Base-by-base conservation (phyloP, 2,113 vertebrate genomes). In the Periophthalmus modestus region DNA sequence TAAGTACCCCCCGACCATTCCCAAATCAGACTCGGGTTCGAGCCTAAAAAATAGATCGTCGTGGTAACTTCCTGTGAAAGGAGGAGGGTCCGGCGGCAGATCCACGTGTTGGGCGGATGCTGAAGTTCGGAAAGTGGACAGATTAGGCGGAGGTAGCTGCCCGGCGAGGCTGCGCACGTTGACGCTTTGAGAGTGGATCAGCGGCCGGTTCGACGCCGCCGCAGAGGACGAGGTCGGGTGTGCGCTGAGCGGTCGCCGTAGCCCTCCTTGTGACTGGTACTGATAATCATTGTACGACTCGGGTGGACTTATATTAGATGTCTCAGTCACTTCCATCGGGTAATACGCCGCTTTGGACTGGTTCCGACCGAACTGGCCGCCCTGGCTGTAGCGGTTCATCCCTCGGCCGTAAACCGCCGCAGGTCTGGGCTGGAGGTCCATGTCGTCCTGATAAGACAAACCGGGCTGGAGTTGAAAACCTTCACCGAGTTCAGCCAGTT, bases 41-140 rank as follows among this genome's bases (percentile, higher is more conserved):
- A 96, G 6, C 94, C 93, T 0, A 95, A 95, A 0, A n/a, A 95
- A 96, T 36, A 96, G 93, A 70, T 98, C 96, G 0, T 98, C 96
- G 1, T 94, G 95, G 6, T 95, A 87, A 52, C 78, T 76, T 0
- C 80, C 85, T 47, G 94, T 90, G 74, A 95, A 94, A 0, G 96
- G 95, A 1, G 93, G 89, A 39, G 95, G 92, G 72, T 96, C 95
- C n/a, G 96, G 92, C 0, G 96, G 95, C 46, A 96, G 93, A 82
- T 98, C 96, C 95, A 98, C 96, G 21, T 97, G 96, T 78, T 98
- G 97, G 46, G 94, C 93, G 0, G 96, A 98, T 68, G 96, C 92
- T 0, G 96, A 97, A 0, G 95, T 95, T 76, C 96, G 94, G 80
- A 98, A 97, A 43, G 62, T 65, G 15, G 62, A 65, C 43, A 65